A percentile compares a stretch with the other conserved stretches of the same genome.
Conservation (phyloP, 2,113 vertebrate genomes). For the Perca fluviatilis region DNA sequence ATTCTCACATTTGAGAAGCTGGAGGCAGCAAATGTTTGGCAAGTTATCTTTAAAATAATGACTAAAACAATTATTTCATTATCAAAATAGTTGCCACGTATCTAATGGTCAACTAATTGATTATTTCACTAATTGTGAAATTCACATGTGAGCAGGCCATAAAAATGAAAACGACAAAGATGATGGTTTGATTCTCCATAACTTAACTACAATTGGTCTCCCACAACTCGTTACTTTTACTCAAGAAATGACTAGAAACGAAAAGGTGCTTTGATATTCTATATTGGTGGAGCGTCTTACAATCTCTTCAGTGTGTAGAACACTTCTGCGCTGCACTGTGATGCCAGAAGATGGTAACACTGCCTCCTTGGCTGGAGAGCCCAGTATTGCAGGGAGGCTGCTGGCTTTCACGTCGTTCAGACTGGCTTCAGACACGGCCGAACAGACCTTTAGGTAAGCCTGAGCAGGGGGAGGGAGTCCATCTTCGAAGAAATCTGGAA, state of each 20-base stretch:
- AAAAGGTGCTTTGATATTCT: neutral
- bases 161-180: neutral
- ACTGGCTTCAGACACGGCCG: conserved; percentile 77
- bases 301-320: conserved; percentile 84
- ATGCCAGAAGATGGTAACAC: conserved; percentile 64
- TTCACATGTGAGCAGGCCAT: neutral
- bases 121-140: neutral
- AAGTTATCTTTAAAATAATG: neutral
- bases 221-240: neutral
- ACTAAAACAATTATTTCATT: neutral
- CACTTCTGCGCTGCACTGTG: conserved; percentile 83
- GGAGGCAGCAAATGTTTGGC: neutral
- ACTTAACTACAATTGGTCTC: neutral
- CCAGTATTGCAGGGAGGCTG: conserved; percentile 41
- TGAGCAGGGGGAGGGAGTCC: conserved; percentile 83
- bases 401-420: conserved; percentile 70
- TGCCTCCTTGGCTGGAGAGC: conserved; percentile 59
- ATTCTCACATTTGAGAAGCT: neutral
- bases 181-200: neutral
- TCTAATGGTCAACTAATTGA: neutral
- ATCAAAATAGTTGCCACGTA: neutral
- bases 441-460: conserved; percentile 85
- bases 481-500: conserved; percentile 85
- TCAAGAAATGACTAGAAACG: neutral
- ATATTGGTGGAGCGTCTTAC: conserved; percentile 54